Evolutionary conservation across 2,888 invertebrate species (phyloP), one percentile per base, ranked within the genome.

Genomic region (Drosophila recens): DNA sequence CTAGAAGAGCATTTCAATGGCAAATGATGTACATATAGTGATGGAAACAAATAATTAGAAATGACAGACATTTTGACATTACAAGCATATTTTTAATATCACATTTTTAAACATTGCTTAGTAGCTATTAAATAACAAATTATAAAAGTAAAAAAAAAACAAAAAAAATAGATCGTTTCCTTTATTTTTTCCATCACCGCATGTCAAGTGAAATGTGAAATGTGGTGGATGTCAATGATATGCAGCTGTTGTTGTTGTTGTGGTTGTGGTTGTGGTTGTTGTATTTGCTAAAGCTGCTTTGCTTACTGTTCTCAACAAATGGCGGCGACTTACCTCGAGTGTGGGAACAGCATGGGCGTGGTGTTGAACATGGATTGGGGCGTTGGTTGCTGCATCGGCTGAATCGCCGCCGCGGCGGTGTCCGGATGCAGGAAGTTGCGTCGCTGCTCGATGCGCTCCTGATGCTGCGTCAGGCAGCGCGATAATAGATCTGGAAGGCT

Each of bases 361-460:
- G 90, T 76, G 71, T 93, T 94, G 80, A 91, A 91, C 75, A 94
- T 93, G 62, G 92, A 87, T 87, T 93, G 95, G 61, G 94, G 93
- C 61, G 93, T 94, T 79, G 90, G 89, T 80, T 88, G 91, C 74
- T 93, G 94, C 82, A 93, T 94, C 79, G 89, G 90, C 45, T 79
- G 76, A 20, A 76, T 66, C 45, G 88, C 82, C 20, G 89, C 93
- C 52, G 96, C 97, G 73, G 97, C 97, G 70, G 97, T 96, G 91
- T 97, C 97, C 51, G 97, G 97, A 93, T 97, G 97, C 75, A 97
- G 94, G 93, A 96, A 97, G 93, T 97, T 97, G 74, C 96, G 95
- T 75, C 96, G 93, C 92, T 97, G 97, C 90, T 97, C 97, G 84
- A 96, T 94, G 80, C 96, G 94, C 92, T 97, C 97, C 93, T 96